Conservation (phyloP, 2,797 vertebrate genomes). For the Discoglossus pictus region DNA sequence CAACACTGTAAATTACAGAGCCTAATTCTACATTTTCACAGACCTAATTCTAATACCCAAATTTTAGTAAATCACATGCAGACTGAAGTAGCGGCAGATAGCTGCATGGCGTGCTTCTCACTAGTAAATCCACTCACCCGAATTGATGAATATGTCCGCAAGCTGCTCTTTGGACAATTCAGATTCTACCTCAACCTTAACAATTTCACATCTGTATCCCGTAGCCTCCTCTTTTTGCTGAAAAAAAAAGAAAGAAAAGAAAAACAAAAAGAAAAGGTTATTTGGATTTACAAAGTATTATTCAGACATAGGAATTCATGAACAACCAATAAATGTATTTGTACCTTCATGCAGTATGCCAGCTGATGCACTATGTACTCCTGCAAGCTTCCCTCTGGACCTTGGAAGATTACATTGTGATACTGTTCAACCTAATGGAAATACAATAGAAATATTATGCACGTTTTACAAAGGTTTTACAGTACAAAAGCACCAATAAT, state of each 20-base stretch:
- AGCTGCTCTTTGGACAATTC: slow-evolving; percentile 88
- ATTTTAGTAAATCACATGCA: too few species aligned
- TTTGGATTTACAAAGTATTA: too few species aligned
- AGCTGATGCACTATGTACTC: slow-evolving; percentile 84
- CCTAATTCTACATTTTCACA: too few species aligned
- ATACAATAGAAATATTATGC: slow-evolving; percentile 46
- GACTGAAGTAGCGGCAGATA: too few species aligned
- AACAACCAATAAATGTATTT: neutral
- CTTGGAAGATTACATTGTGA: slow-evolving; percentile 88
- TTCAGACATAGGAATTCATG: too few species aligned
- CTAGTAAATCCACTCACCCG: slow-evolving; percentile 69
- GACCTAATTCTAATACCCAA: too few species aligned
- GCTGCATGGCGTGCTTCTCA: too few species aligned
- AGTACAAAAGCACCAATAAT: too few species aligned
- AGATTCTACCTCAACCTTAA: slow-evolving; percentile 83
- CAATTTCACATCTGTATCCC: slow-evolving; percentile 82
- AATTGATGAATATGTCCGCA: slow-evolving; percentile 85
- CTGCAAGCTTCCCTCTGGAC: slow-evolving; percentile 92
- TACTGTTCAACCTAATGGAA: slow-evolving; percentile 87
- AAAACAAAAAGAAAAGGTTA: too few species aligned
- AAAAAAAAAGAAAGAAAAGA: slow-evolving; percentile 55
- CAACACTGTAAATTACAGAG: too few species aligned
- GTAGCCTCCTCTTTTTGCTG: slow-evolving; percentile 84
- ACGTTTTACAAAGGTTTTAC: neutral
- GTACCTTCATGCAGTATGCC: slow-evolving; percentile 86